These are phyloP conservation scores for Zaprionus tsacasi DNA, from an alignment of 1,140 invertebrate species.

Conservation along the genomic window DNA sequence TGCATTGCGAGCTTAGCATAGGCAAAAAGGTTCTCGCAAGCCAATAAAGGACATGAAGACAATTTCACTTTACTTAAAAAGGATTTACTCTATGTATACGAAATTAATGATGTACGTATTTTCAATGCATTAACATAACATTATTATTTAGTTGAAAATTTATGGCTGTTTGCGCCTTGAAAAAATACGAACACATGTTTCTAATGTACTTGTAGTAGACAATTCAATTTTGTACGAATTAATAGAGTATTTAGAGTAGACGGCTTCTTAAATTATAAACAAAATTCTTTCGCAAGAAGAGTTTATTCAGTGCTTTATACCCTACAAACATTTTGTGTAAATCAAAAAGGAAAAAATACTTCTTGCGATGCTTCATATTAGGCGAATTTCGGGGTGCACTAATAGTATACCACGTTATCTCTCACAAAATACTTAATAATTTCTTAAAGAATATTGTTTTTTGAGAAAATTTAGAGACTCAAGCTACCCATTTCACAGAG, in stretches of 20 bases:
- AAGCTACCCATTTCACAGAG: background rate
- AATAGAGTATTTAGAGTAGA: background rate
- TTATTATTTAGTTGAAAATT: conserved; percentile 49
- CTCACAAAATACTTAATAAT: background rate
- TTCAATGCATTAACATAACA: conserved; percentile 83
- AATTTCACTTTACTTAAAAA: conserved; percentile 73
- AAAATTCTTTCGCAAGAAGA: background rate
- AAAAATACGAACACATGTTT: conserved; percentile 52
- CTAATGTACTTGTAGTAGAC: background rate
- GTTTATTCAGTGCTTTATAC: background rate
- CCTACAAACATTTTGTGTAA: background rate
- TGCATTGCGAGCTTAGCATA: conserved; percentile 70
- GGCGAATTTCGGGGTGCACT: background rate
- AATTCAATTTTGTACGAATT: background rate
- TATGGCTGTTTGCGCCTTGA: conserved; percentile 3
- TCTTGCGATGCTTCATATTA: no score
- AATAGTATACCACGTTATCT: background rate
- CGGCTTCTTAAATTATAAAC: background rate
- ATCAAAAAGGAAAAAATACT: no score
- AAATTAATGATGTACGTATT: conserved; percentile 79
- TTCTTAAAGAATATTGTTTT: background rate
- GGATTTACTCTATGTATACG: conserved; percentile 56
- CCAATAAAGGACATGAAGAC: conserved; percentile 57
- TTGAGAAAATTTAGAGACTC: background rate
- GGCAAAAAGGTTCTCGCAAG: conserved; percentile 59